These are phyloP conservation scores for Xestobium rufovillosum DNA, from an alignment of 2,888 invertebrate genomes.

Conservation along the genomic window DNA sequence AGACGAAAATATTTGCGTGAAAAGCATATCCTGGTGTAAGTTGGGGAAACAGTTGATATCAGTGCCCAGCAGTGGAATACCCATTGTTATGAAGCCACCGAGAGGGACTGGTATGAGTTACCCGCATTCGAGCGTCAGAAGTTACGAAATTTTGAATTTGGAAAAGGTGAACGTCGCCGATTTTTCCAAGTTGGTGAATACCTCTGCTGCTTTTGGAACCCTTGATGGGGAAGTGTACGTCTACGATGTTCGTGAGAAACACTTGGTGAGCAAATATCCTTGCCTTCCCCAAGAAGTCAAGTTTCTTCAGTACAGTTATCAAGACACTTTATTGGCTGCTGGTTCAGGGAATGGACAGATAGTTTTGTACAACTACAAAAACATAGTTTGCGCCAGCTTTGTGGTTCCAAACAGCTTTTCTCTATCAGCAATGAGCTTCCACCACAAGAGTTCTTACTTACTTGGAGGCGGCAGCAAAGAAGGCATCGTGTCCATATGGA, in stretches of 20 bases:
- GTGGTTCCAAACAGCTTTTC: slow-evolving; percentile 25
- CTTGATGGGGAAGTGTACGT: slow-evolving; percentile 28
- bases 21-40: slow-evolving; percentile 34
- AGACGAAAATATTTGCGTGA: slow-evolving; percentile 26
- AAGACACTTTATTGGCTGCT: slow-evolving; percentile 28
- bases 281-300: slow-evolving; percentile 26
- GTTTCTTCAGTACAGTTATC: slow-evolving; percentile 29
- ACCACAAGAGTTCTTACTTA: slow-evolving; percentile 20
- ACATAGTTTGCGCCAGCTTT: slow-evolving; percentile 23
- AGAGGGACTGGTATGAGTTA: slow-evolving; percentile 9
- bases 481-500: slow-evolving; percentile 25
- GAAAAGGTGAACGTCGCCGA: slow-evolving; percentile 19
- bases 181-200: slow-evolving; percentile 27
- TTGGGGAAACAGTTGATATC: slow-evolving; percentile 30
- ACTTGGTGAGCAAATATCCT: slow-evolving; percentile 19
- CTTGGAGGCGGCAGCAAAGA: slow-evolving; percentile 26
- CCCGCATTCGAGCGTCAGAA: slow-evolving; percentile 16
- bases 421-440: slow-evolving; percentile 23
- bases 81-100: slow-evolving; percentile 23
- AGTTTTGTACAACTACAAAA: slow-evolving; percentile 22
- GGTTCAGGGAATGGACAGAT: slow-evolving; percentile 25
- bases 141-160: slow-evolving; percentile 16
- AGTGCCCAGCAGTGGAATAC: slow-evolving; percentile 28
- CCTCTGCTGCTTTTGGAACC: slow-evolving; percentile 28
- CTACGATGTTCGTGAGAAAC: slow-evolving; percentile 28